These are phyloP conservation scores for Tetanocera ferruginea DNA, from an alignment of 2,888 invertebrate species.

Conservation along the genomic window DNA sequence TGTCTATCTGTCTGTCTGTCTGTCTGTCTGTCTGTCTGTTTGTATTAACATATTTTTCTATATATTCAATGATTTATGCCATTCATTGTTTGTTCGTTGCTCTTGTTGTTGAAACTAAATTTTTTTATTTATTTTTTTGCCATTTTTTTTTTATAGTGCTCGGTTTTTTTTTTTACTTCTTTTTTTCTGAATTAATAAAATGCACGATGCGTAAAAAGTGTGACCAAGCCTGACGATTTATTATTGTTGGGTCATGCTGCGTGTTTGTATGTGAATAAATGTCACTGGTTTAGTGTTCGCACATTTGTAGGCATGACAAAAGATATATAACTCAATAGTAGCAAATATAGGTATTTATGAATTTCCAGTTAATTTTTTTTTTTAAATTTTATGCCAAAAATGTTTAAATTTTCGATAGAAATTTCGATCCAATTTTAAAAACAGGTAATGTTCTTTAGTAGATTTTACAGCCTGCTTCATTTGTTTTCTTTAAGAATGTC, in stretches of 20 bases:
- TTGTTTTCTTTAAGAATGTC: too few relatives aligned
- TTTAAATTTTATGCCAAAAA: too few relatives aligned
- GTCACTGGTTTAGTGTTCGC: constrained; percentile 1
- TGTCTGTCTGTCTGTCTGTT: background rate
- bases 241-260: constrained; percentile 31
- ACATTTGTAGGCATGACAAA: background rate
- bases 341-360: too few relatives aligned
- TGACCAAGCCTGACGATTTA: constrained; percentile 64
- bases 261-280: background rate
- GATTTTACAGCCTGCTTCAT: too few relatives aligned
- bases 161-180: background rate
- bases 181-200: constrained; percentile 55
- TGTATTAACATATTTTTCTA: constrained; percentile 1
- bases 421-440: too few relatives aligned
- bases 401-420: too few relatives aligned
- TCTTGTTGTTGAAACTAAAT: background rate
- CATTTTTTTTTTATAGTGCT: background rate
- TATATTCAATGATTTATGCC: constrained; percentile 4
- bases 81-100: constrained; percentile 4
- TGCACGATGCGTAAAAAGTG: constrained; percentile 67
- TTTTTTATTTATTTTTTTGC: background rate
- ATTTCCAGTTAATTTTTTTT: too few relatives aligned
- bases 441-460: too few relatives aligned
- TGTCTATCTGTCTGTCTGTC: background rate
- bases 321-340: background rate